phyloP scores from a whole-genome alignment of 2,113 vertebrate species.

The Passer montanus region DNA sequence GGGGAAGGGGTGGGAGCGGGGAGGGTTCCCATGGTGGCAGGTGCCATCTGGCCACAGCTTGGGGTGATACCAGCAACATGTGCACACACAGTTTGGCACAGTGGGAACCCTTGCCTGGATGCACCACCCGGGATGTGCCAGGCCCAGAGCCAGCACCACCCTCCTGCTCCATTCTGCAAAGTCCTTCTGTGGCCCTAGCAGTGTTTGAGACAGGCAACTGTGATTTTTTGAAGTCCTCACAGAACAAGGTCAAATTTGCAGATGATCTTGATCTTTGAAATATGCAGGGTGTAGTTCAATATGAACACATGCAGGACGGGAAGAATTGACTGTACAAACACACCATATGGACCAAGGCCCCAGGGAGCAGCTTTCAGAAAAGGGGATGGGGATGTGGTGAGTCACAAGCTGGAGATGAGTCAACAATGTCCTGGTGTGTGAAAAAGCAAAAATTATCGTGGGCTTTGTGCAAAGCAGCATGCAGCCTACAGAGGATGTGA shows the following conservation, averaged over 20 bases:
- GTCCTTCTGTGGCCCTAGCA: background rate
- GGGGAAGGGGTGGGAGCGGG: background rate
- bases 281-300: background rate
- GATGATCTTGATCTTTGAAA: background rate
- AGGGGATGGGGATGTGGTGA: background rate
- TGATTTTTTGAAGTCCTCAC: background rate
- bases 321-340: background rate
- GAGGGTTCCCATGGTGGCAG: background rate
- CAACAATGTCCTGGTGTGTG: background rate
- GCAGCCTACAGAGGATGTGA: background rate
- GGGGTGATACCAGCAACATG: background rate
- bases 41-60: background rate
- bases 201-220: background rate
- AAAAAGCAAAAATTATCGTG: background rate
- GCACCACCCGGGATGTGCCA: background rate
- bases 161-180: background rate
- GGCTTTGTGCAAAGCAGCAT: background rate
- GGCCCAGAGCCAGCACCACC: background rate
- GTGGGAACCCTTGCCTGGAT: background rate
- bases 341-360: background rate
- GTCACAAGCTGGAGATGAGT: background rate
- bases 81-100: no score
- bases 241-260: background rate
- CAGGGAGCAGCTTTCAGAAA: background rate
- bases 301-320: background rate